A percentile compares a stretch with the other conserved stretches of the same genome.
Conservation (phyloP, 2,888 invertebrate genomes). For the Orchesella flavescens region DNA sequence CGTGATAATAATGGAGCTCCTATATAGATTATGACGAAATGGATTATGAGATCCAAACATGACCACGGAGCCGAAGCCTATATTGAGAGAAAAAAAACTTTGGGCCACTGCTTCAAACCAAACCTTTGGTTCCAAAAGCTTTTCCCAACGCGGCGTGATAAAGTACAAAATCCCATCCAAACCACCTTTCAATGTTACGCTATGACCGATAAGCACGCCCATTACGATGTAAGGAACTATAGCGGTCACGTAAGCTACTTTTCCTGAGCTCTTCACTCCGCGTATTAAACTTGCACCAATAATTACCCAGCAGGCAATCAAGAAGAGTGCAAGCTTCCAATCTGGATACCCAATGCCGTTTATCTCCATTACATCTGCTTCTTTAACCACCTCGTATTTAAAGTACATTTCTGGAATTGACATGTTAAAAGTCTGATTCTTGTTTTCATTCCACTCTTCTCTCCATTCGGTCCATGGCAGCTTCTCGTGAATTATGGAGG, state of each 20-base stretch:
- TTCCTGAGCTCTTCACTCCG: constrained; percentile 94
- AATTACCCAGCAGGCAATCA: constrained; percentile 92
- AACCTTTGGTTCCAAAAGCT: constrained; percentile 81
- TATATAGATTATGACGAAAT: constrained; percentile 82
- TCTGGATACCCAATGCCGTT: constrained; percentile 69
- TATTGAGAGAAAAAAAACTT: constrained; percentile 82
- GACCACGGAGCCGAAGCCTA: constrained; percentile 82
- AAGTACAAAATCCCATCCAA: constrained; percentile 85
- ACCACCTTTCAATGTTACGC: constrained; percentile 80
- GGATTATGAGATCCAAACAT: constrained; percentile 87
- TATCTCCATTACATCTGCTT: constrained; percentile 67
- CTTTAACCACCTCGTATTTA: constrained; percentile 60
- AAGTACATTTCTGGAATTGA: neutral
- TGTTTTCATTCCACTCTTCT: constrained; percentile 6
- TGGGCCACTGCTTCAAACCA: constrained; percentile 87
- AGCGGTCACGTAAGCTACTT: constrained; percentile 92
- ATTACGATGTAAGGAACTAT: constrained; percentile 87
- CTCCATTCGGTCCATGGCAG: constrained; percentile 84
- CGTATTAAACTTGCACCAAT: constrained; percentile 98
- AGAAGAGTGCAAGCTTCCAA: constrained; percentile 76
- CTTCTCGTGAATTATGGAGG: constrained; percentile 80
- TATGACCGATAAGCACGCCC: constrained; percentile 81
- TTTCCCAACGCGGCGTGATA: constrained; percentile 85
- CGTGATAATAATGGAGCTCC: constrained; percentile 87
- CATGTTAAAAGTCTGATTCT: neutral